These are phyloP conservation scores for Crocuta crocuta DNA, from an alignment of 2,113 vertebrate genomes.

Conservation along the genomic window DNA sequence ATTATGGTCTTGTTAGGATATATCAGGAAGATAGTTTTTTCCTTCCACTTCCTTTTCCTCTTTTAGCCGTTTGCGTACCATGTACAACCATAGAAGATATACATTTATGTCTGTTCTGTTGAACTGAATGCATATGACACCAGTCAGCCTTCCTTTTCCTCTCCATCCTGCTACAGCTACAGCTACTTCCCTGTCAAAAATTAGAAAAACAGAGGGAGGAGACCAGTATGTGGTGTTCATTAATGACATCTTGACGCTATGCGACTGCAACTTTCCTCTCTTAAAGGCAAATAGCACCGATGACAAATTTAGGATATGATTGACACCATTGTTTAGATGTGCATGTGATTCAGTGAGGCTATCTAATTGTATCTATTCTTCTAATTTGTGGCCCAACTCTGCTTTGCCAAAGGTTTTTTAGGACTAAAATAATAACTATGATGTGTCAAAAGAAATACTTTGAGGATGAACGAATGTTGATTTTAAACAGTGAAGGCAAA, in stretches of 20 bases:
- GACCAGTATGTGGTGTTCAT: neutral
- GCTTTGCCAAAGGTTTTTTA: constrained; percentile 48
- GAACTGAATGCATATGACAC: neutral
- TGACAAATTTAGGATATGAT: neutral
- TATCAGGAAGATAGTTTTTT: neutral
- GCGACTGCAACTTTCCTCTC: neutral
- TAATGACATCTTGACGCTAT: neutral
- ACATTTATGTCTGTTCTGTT: neutral
- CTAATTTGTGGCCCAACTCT: constrained; percentile 42
- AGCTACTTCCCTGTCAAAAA: neutral
- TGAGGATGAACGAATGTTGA: constrained; percentile 18
- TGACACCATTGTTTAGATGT: neutral
- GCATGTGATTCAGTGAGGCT: neutral
- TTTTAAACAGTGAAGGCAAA: constrained; percentile 35
- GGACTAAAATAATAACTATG: neutral
- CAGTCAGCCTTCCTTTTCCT: neutral
- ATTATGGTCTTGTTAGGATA: neutral
- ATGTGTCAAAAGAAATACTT: constrained; percentile 51
- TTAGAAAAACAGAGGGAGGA: neutral
- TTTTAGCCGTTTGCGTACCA: neutral
- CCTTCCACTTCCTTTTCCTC: neutral
- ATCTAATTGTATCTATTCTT: constrained; percentile 2
- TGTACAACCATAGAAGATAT: neutral
- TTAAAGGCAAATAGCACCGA: neutral
- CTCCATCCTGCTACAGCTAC: neutral